Conservation (phyloP, 1,140 invertebrate genomes). For the Armadillidium nasatum region DNA sequence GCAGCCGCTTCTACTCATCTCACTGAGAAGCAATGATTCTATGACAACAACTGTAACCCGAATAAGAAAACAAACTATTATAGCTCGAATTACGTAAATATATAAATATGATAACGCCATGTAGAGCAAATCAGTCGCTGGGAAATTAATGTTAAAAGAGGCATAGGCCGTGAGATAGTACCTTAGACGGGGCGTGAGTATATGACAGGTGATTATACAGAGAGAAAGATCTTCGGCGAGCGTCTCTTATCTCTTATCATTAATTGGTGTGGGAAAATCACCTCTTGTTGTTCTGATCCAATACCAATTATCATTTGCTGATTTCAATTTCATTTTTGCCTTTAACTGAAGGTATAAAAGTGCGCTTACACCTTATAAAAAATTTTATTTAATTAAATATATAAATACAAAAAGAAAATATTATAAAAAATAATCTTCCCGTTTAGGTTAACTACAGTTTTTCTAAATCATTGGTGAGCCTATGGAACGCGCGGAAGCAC, state of each 20-base stretch:
- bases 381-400: too few species aligned
- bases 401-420: too few species aligned
- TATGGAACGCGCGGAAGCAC: conserved; percentile 23
- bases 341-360: too few species aligned
- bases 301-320: background rate
- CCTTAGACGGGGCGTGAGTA: background rate
- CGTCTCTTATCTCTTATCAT: background rate
- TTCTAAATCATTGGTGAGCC: background rate
- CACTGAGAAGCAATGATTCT: background rate
- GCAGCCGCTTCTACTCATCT: background rate
- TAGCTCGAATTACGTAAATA: background rate
- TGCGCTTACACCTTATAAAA: too few species aligned
- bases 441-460: too few species aligned
- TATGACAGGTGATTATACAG: background rate
- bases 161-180: background rate
- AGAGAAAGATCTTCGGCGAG: background rate
- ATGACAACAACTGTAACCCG: background rate
- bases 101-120: background rate
- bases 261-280: background rate
- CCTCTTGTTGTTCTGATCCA: background rate
- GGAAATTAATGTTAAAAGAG: background rate
- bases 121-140: background rate
- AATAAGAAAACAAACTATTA: background rate
- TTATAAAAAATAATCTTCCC: too few species aligned
- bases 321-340: too few species aligned